Percentiles rank a stretch among this genome's conserved stretches.
Conservation (phyloP, 2,113 vertebrate species). For the Cebus imitator region DNA sequence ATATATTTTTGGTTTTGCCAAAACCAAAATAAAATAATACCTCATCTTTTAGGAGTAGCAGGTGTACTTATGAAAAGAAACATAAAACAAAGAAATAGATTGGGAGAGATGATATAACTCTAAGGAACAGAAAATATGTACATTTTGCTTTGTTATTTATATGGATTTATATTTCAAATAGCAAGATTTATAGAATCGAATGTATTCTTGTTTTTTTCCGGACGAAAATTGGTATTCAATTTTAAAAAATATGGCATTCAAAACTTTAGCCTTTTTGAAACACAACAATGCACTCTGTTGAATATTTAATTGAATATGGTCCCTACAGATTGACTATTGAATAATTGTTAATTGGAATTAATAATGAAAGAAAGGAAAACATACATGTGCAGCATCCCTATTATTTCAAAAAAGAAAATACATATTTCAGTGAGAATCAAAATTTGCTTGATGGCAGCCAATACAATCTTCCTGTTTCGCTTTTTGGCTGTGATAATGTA, state of each 20-base stretch:
- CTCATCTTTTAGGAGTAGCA: neutral
- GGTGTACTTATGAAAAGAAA: slow-evolving; percentile 2
- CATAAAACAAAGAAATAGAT: neutral
- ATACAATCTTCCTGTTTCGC: neutral
- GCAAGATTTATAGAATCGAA: neutral
- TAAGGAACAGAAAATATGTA: neutral
- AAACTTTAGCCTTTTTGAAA: neutral
- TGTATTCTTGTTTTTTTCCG: neutral
- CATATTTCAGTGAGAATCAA: neutral
- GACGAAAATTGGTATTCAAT: neutral
- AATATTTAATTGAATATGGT: neutral
- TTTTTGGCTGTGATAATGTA: neutral
- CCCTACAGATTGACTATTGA: neutral
- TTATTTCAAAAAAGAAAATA: slow-evolving; percentile 31
- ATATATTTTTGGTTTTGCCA: neutral
- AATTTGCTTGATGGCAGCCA: neutral
- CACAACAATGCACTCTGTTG: neutral
- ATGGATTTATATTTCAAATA: neutral
- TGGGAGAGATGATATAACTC: neutral
- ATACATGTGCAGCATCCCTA: neutral
- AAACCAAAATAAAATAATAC: slow-evolving; percentile 38
- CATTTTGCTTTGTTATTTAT: neutral
- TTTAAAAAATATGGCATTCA: neutral
- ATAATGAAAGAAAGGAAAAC: neutral
- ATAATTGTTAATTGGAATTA: slow-evolving; percentile 1